A percentile compares a stretch with the other conserved stretches of the same genome.
Evolutionary conservation across 2,888 invertebrate species (phyloP).

Genomic region (Drosophila testacea): DNA sequence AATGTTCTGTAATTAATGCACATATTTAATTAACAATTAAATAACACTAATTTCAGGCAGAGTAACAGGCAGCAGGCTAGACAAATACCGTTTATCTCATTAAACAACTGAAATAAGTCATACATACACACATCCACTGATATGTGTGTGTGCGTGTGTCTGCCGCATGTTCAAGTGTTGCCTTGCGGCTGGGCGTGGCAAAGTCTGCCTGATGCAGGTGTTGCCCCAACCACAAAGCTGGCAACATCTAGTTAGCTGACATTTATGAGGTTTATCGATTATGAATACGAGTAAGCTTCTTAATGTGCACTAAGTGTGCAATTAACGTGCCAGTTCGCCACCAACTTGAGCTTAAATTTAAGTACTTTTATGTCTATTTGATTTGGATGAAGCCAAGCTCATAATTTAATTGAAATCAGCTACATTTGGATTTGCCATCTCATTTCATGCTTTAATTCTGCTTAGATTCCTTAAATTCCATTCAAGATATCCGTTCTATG

Average conservation of each 20-base stretch:
- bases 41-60: constrained; percentile 53
- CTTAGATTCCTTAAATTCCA: not conserved
- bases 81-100: constrained; percentile 45
- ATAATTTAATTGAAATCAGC: not conserved
- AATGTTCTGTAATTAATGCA: constrained; percentile 51
- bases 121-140: constrained; percentile 18
- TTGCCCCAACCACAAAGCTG: constrained; percentile 29
- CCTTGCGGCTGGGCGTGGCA: constrained; percentile 38
- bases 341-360: constrained; percentile 37
- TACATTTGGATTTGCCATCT: not conserved
- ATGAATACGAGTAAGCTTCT: constrained; percentile 47
- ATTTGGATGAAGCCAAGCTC: not conserved
- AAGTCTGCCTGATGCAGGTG: constrained; percentile 48
- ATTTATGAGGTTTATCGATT: constrained; percentile 69
- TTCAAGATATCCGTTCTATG: constrained; percentile 30
- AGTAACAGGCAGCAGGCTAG: constrained; percentile 8
- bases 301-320: constrained; percentile 61
- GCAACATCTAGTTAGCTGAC: constrained; percentile 34
- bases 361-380: constrained; percentile 1
- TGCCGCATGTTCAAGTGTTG: constrained; percentile 52
- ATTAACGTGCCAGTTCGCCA: constrained; percentile 60
- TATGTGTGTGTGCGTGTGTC: constrained; percentile 3
- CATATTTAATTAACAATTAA: constrained; percentile 65
- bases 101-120: constrained; percentile 32
- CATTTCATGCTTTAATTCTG: not conserved